Evolutionary conservation across 2,888 invertebrate genomes (phyloP), one percentile per base, ranked within the genome.

Genomic region (Torymus tubicola): DNA sequence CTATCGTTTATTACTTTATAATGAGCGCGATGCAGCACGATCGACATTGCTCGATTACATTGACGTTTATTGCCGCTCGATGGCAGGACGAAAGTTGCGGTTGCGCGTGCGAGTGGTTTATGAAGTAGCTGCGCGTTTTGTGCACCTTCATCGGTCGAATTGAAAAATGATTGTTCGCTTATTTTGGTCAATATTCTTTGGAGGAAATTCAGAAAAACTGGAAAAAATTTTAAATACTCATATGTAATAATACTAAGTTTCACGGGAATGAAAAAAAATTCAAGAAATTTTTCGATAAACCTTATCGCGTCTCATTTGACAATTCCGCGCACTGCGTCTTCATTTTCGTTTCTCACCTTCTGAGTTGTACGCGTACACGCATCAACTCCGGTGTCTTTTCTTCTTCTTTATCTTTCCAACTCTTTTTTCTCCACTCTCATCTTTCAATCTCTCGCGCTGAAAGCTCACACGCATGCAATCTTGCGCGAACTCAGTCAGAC

Each of bases 231-330:
- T 2, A 31, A 31, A 5, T 16, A 69, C 13, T 18, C n/a, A n/a
- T 24, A 13, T 10, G 11, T 55, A 57, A 67, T 14, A 67, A 67
- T 21, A 70, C 0, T 31, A 31, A 50, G 31, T 52, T 11, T 14
- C 2, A 42, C 24, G 52, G 21, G 21, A 16, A 11, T 53, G 18
- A 76, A 53, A 61, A n/a, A 61, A 13, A 24, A 60, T 58, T 14
- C 31, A 13, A 64, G 58, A 60, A 75, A 8, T 74, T 53, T 42
- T 21, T 72, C 68, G 68, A 77, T 72, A 77, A 81, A 63, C 4
- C 72, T 68, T 81, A 77, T 77, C 72, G 12, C 63, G n/a, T 69
- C 67, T 74, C 73, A 72, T 79, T 79, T 68, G 69, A 67, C 63
- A 65, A 74, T 57, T 64, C 52, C 57, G 72, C 57, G 70, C 75